Evolutionary conservation across 2,797 vertebrate genomes (phyloP), one percentile per base, ranked within the genome.

Genomic region (Nothura maculosa): DNA sequence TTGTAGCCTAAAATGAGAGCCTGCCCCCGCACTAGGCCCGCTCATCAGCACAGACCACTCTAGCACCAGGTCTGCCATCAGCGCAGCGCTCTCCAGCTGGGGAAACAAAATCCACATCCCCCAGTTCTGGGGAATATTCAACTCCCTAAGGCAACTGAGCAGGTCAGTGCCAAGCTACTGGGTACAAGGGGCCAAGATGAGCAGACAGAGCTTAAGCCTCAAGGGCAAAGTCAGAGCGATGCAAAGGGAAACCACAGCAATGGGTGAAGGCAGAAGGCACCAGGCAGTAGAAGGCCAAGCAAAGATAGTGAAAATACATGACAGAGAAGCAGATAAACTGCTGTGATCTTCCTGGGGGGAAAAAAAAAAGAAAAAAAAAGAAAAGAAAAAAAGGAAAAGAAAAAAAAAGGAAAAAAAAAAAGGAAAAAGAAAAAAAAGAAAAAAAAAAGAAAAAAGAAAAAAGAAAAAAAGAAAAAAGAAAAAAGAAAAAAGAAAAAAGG

Each of bases 141-240:
- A 69, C 85, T 82, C 54, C 84, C 87, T 48, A 38, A 80, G 66
- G 84, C 89, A 89, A 77, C 58, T 66, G 68, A 87, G 52, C 22
- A 43, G 45, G 66, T 81, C 89, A 70, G 3, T 77, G 79, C 76
- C 58, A 58, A 68, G 32, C 28, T 62, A 47, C 40, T 64, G 52
- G n/a, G 42, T 84, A 82, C 48, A 25, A 89, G 45, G 18, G 63
- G 76, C 76, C 87, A 87, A 93, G 82, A 83, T 89, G 94, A 93
- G 80, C 73, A 95, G 81, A 85, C 42, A 82, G 72, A 89, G 76
- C 85, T 95, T 66, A 89, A 90, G 85, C 55, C 82, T 89, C 91
- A 95, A 91, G 93, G 91, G 48, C 87, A 95, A 87, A 94, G 34
- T 67, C 84, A 75, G 81, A 85, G 17, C 0, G 15, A 72, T 12